Base-by-base conservation (phyloP, 2,888 invertebrate genomes). In the Drosophila stalkeri region DNA sequence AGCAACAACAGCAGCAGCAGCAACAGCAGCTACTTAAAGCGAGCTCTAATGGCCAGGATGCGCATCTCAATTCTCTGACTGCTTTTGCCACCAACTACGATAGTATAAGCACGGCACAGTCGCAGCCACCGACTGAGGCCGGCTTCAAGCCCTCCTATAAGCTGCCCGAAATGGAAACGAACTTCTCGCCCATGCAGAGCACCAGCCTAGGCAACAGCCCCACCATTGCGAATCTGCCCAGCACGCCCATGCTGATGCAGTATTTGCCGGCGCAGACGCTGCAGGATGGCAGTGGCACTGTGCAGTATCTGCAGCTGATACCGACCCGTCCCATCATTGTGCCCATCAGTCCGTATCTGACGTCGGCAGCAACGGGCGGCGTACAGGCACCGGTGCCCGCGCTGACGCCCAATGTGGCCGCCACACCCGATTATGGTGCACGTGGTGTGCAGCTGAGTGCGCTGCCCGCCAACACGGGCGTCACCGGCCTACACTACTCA, bases 281-380 rank as follows among this genome's bases (percentile, higher is more conserved):
- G 6, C 75, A 89, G 23, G 89, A 90, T 56, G 91, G 89, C 57
- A 90, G 91, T 6, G 86, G 87, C 1, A 91, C 91, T 1, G 82
- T 93, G 5, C 93, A 93, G 63, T 93, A 93, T 67, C 75, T 93
- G 9, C 93, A 93, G 62, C 68, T 93, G 18, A 92, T 93, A 61
- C 93, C 93, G 49, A 92, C 92, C 0, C 87, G 92, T 1, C 93
- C 93, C 16, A 85, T 93, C 14, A 91, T 93, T 44, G 92, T 93
- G 68, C 93, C 93, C 39, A 91, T 93, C 46, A 91, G 91, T 59
- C 91, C 92, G 0, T 93, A 90, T 62, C 63, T 92, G 51, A 71
- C 27, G 46, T 55, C 69, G 12, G 56, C 67, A 1, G 54, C 55
- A 16, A 44, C 52, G 33, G 55, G 43, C 64, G 63, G 43, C 18